Percentiles rank a stretch among this genome's conserved stretches.
Evolutionary conservation across 2,797 vertebrate genomes (phyloP).

Genomic region (Sternotherus odoratus): DNA sequence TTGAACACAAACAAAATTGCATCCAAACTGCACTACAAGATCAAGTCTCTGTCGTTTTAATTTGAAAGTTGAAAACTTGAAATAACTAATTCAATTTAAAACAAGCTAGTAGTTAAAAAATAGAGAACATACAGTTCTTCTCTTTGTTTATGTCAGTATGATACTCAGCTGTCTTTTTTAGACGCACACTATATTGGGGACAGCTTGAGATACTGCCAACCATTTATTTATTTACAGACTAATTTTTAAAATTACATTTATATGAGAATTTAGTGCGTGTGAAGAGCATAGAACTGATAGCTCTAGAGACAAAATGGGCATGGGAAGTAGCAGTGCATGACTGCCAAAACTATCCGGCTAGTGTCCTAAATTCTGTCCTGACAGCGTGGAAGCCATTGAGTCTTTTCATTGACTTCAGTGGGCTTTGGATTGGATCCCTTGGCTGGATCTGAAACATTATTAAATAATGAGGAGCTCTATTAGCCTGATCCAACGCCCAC

Average conservation of each 20-base stretch:
- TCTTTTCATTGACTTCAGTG: neutral
- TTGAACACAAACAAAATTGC: constrained; percentile 28
- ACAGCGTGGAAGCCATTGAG: neutral
- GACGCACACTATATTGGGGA: neutral
- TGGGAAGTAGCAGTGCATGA: neutral
- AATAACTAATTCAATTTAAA: constrained; percentile 32
- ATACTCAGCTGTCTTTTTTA: neutral
- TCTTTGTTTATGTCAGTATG: neutral
- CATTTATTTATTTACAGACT: neutral
- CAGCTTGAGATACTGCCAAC: constrained; percentile 9
- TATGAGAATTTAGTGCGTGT: neutral
- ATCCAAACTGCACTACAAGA: constrained; percentile 11
- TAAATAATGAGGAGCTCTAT: neutral
- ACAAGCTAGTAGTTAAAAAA: neutral
- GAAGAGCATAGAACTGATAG: neutral
- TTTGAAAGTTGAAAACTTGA: constrained; percentile 21
- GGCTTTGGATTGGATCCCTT: neutral
- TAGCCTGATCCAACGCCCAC: neutral
- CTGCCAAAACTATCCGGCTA: neutral
- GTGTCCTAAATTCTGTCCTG: neutral
- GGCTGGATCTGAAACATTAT: neutral
- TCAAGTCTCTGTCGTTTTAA: constrained; percentile 19
- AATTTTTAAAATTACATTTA: neutral
- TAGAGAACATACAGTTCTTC: neutral
- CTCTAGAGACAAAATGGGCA: neutral